Base-by-base conservation (phyloP, 2,797 vertebrate species). In the Apogon talboti region DNA sequence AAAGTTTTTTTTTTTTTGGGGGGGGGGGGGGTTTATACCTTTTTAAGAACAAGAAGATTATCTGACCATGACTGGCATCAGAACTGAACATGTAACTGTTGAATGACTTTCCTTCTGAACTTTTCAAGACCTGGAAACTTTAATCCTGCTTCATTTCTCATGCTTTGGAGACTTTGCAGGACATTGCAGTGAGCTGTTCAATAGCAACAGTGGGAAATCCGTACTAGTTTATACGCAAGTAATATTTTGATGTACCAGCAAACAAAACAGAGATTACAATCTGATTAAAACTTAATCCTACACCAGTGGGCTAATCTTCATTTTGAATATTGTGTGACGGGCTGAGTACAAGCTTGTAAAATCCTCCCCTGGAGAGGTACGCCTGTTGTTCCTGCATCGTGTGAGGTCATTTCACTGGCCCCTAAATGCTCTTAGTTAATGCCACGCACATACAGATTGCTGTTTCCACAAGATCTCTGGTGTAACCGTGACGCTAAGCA, bases 371-470 rank as follows among this genome's bases (percentile, higher is more conserved):
- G 76, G 40, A 60, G 66, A 81, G 67, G 35, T 41, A 15, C n/a
- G 45, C 44, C 62, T 48, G 61, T 37, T 77, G 71, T 69, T 78
- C 63, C 35, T 66, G 40, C 64, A 60, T 79, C 15, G 13, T 64
- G 75, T 65, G 68, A 82, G 71, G 76, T 70, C 30, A 71, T 71
- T 67, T 70, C 62, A 67, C 59, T 49, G 51, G 49, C 63, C 74
- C 66, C 75, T 73, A 55, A 35, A 10, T 49, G 75, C 64, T 83
- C 57, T 58, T 57, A 62, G 69, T 82, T 53, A 60, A 64, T n/a
- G 12, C 43, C 52, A 55, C 1, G 15, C 11, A 2, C 11, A 6
- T 37, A 38, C 58, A 66, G 59, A 53, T 1, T 13, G 37, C 48
- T 40, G 38, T 66, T 79, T 79, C 67, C 59, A 71, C 50, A 50